These are phyloP conservation scores for Phrynocephalus forsythii DNA, from an alignment of 2,797 vertebrate genomes.

Conservation along the genomic window DNA sequence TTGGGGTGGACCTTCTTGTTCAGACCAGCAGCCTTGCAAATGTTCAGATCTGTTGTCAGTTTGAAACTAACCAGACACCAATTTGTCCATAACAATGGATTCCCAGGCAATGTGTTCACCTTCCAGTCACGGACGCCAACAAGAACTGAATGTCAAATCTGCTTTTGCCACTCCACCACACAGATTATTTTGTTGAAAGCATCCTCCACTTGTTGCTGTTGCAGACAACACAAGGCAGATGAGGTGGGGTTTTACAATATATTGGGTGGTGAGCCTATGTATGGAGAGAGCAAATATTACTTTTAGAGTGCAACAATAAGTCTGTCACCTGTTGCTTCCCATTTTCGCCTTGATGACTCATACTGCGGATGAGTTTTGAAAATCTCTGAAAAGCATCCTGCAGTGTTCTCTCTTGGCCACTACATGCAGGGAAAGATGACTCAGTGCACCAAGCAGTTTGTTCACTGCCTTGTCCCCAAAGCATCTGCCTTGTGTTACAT, in stretches of 20 bases:
- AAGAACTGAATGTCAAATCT: no score
- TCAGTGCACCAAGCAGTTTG: accelerated
- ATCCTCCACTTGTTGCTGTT: background rate
- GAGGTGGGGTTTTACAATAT: accelerated
- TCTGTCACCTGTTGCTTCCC: background rate
- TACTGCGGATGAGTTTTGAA: accelerated
- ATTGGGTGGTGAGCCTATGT: background rate
- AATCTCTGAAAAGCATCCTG: background rate
- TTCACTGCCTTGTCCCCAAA: background rate
- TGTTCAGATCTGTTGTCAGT: no score
- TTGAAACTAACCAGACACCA: no score
- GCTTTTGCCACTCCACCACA: background rate
- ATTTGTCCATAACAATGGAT: no score
- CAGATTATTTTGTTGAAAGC: background rate
- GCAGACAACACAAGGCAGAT: accelerated
- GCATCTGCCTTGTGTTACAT: background rate
- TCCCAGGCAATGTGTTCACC: no score
- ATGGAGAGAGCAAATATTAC: background rate
- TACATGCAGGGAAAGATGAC: background rate
- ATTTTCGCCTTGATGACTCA: background rate
- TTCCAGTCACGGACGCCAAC: no score
- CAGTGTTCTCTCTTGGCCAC: background rate
- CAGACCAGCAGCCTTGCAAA: no score
- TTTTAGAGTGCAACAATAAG: background rate
- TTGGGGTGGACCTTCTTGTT: no score